Base-by-base conservation (phyloP, 2,113 vertebrate genomes). In the Leptocoma aspasia region DNA sequence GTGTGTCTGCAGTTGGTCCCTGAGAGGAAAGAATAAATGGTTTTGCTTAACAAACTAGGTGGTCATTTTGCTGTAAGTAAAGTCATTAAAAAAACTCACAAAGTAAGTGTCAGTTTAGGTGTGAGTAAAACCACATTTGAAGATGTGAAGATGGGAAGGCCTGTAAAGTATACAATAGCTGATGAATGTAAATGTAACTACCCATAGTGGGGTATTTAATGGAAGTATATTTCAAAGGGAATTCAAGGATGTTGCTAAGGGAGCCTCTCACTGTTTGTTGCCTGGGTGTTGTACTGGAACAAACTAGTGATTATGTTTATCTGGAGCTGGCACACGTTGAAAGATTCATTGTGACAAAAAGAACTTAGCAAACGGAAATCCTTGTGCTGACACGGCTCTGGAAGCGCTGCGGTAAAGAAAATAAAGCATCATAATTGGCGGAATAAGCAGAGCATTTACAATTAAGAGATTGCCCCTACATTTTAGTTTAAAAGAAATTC, bases 311-410 rank as follows among this genome's bases (percentile, higher is more conserved):
- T 89, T 56, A 61, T 56, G 49, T 92, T 86, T 88, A 42, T 86
- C 69, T 79, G 88, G 72, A 73, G 69, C 41, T 92, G 86, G 82
- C 82, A 64, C 30, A 84, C 6, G 49, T 92, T 95, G 69, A 91
- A 94, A 90, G 87, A 65, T 45, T 89, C 33, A 33, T 64, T 72
- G 71, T 71, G 85, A 87, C 73, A 87, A 91, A 92, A 90, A 92
- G 82, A 89, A 71, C 56, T 86, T 66, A 57, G 57, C 49, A 66
- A 82, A 83, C 89, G 89, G 91, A 96, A 94, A 93, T 92, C 82
- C 86, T 95, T 3, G 20, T 73, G 82, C 92, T 88, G 88, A 80
- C 94, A 61, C 0, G 1, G 83, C 80, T 64, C 52, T 92, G 86
- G 60, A 47, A 94, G 61, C 13, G 11, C 37, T 49, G 30, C 0